Evolutionary conservation across 2,797 vertebrate genomes (phyloP).

Genomic region (Acomys russatus): DNA sequence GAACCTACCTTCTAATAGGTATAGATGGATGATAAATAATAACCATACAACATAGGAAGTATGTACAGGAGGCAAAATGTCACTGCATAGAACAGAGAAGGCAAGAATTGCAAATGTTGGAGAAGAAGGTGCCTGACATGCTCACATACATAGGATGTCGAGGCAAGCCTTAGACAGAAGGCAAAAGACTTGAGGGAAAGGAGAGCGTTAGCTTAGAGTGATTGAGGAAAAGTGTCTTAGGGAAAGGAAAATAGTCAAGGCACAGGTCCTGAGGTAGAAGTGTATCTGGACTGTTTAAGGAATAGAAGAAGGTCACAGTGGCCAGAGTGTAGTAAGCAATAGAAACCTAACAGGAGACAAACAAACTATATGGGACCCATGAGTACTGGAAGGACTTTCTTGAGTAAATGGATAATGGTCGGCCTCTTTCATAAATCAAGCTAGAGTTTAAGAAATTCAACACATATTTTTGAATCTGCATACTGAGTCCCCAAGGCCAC

Average conservation of each 20-base stretch:
- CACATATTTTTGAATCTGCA: constrained; percentile 3
- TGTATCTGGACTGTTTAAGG: not conserved
- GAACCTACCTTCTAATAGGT: not conserved
- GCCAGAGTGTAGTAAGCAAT: not conserved
- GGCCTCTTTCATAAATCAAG: constrained; percentile 18
- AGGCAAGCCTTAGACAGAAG: not conserved
- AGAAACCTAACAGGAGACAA: not conserved
- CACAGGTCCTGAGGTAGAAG: not conserved
- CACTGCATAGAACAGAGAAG: constrained; percentile 20
- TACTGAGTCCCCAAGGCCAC: not conserved
- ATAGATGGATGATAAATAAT: not conserved
- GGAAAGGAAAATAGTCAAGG: not conserved
- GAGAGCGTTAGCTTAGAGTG: not conserved
- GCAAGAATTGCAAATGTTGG: not conserved
- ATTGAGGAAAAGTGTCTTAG: not conserved
- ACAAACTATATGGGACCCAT: not conserved
- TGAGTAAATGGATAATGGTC: not conserved
- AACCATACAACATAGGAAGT: not conserved
- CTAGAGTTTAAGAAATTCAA: constrained; percentile 44
- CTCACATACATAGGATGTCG: not conserved
- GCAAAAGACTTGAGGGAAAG: not conserved
- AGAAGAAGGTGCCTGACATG: not conserved
- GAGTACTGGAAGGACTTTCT: not conserved
- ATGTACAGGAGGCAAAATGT: not conserved
- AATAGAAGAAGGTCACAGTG: not conserved